These are phyloP conservation scores for Micrasema minimum DNA, from an alignment of 1,140 invertebrate genomes.

Conservation along the genomic window DNA sequence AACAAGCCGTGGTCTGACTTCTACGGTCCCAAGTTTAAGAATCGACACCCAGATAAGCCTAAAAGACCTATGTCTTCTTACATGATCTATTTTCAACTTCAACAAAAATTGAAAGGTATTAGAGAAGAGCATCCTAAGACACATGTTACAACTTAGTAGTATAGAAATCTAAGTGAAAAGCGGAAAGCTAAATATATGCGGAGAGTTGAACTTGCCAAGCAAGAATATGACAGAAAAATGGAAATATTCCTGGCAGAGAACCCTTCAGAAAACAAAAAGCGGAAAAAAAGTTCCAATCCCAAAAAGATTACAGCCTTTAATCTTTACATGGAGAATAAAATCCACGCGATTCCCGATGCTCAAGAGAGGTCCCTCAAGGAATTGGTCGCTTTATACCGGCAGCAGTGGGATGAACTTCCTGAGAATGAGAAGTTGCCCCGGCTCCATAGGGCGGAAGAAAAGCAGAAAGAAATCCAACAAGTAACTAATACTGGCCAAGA, in stretches of 20 bases:
- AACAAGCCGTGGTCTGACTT: slow-evolving; percentile 62
- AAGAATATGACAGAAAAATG: slow-evolving; percentile 59
- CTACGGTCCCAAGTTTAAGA: slow-evolving; percentile 57
- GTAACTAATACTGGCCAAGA: too few species aligned
- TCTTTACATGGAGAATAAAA: slow-evolving; percentile 53
- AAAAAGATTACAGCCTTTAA: slow-evolving; percentile 54
- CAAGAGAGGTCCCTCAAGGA: slow-evolving; percentile 22
- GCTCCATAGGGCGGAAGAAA: slow-evolving; percentile 57
- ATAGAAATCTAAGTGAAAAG: slow-evolving; percentile 61
- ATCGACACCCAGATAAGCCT: slow-evolving; percentile 66
- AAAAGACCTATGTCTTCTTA: slow-evolving; percentile 64
- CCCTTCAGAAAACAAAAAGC: slow-evolving; percentile 40
- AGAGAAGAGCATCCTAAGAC: slow-evolving; percentile 9
- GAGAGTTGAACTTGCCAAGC: slow-evolving; percentile 56
- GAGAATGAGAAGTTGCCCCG: slow-evolving; percentile 62
- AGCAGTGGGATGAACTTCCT: slow-evolving; percentile 54
- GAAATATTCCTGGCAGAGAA: slow-evolving; percentile 58
- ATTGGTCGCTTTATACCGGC: background rate
- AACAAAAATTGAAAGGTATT: background rate
- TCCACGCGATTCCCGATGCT: slow-evolving; percentile 49
- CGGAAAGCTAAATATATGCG: slow-evolving; percentile 62
- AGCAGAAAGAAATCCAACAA: slow-evolving; percentile 48
- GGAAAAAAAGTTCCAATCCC: slow-evolving; percentile 43
- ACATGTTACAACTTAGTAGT: slow-evolving; percentile 53
- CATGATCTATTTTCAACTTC: slow-evolving; percentile 57